Evolutionary conservation across 30 jellyfish, hydroid and myxozoan genomes (phyloP), one percentile per base, ranked within the genome.

Genomic region (Turritopsis rubra): DNA sequence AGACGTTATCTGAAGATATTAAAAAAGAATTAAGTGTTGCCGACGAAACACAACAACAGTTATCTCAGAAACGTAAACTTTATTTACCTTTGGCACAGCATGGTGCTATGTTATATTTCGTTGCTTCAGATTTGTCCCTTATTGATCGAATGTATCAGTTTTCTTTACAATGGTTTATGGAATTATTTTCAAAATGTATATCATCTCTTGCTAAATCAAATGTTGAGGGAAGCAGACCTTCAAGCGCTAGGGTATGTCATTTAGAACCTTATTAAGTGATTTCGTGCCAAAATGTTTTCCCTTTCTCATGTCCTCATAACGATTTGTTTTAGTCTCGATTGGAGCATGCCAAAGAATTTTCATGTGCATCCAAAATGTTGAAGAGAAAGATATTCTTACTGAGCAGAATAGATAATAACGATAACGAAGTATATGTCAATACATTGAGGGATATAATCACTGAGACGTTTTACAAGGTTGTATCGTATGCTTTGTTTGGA

Each of bases 141-240:
- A 78, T 91, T 21, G 97, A 86, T 52, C 84, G 74, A 16, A 91
- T 91, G 97, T 91, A 86, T 81, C 96, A 86, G 83, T 91, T 91
- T 73, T 86, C 97, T 21, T 81, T 91, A 79, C 66, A 77, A 21
- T 91, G 97, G 97, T 91, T 91, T 71, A 84, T 85, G 28, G 28
- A 86, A 13, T 53, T 91, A 75, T 86, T 86, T 28, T 77, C 89
- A 20, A 86, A 77, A 54, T 85, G 95, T 78, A 82, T 85, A 3
- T 87, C 80, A 3, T n/a, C n/a, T n/a, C n/a, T n/a, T n/a, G 23
- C 81, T n/a, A 23, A 85, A 8, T 21, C 79, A 5, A 29, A 21
- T 9, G 88, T 79, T 52, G 65, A 7, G 24, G 1, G 28, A 25
- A 72, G 28, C 19, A 23, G 80, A 25, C 80, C 80, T 72, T 18